These are phyloP conservation scores for Pseudomyrmex dendroicus DNA, from an alignment of 1,140 invertebrate genomes.

Conservation along the genomic window DNA sequence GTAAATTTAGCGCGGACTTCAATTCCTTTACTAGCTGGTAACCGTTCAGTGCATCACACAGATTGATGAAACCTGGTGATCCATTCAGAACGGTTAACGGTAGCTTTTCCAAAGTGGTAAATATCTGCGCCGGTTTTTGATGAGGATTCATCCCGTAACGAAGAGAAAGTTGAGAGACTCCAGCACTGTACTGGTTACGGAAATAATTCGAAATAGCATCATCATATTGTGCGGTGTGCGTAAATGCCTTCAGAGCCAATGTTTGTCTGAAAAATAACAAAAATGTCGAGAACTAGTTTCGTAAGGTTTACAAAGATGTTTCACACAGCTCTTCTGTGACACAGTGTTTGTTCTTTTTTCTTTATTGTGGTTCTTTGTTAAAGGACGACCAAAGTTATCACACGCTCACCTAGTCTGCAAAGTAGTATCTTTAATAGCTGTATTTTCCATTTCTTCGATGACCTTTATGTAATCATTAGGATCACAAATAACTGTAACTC, in stretches of 20 bases:
- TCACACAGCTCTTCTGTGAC: not conserved
- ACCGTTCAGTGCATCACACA: conserved; percentile 98
- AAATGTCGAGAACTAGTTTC: conserved; percentile 29
- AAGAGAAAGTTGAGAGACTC: conserved; percentile 92
- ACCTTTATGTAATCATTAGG: conserved; percentile 94
- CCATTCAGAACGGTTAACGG: conserved; percentile 97
- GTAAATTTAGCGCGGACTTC: conserved; percentile 90
- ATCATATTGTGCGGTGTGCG: conserved; percentile 98
- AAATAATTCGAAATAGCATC: conserved; percentile 98
- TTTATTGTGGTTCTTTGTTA: no score
- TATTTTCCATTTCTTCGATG: conserved; percentile 89
- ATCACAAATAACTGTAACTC: conserved; percentile 98
- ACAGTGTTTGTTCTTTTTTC: not conserved
- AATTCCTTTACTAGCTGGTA: conserved; percentile 98
- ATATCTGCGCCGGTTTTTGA: conserved; percentile 98
- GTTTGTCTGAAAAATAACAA: conserved; percentile 86
- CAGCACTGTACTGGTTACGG: conserved; percentile 93
- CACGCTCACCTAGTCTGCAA: conserved; percentile 89
- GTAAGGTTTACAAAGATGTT: not conserved
- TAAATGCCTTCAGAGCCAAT: conserved; percentile 96
- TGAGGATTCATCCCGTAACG: conserved; percentile 99
- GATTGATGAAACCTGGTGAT: conserved; percentile 98
- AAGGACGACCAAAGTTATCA: not conserved
- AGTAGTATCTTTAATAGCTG: conserved; percentile 88
- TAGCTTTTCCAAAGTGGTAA: conserved; percentile 91